Evolutionary conservation across 2,888 invertebrate genomes (phyloP), one percentile per base, ranked within the genome.

Genomic region (Mesorhabditis sp.): DNA sequence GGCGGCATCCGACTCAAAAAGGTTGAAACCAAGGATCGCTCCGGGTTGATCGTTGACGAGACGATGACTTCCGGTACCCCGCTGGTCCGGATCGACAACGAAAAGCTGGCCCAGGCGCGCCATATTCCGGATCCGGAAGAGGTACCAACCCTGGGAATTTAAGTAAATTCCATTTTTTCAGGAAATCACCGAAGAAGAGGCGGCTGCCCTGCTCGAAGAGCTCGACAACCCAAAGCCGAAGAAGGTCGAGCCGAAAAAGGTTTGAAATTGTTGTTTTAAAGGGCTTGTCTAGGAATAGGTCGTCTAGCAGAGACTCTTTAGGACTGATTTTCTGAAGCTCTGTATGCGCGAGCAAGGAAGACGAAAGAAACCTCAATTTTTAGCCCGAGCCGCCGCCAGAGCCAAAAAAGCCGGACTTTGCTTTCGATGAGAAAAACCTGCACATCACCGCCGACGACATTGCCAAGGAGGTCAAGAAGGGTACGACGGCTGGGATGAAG

Each of bases 11-110:
- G 71, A 15, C 65, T 83, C 62, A 65, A 74, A 62, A 83, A 82
- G 65, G 73, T 79, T 10, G 76, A 75, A 10, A 83, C 83, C n/a
- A 78, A 78, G 43, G 82, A 82, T 74, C 81, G 80, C 65, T 74
- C 74, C 62, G 81, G 80, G 13, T 67, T 79, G 58, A 70, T 81
- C 45, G 72, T 82, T 62, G 79, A 79, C 67, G 81, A 80, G 42
- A 78, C 79, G 64, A 71, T 78, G 75, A 50, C 58, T 13, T 50
- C 58, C 58, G 58, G 58, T 10, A 50, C 58, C n/a, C 58, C 58
- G 58, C n/a, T 50, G 58, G 58, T 50, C 0, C 7, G 58, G n/a
- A 50, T 50, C 58, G 58, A 50, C 58, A 50, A 50, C n/a, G 58
- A 50, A 50, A 50, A 50, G 58, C n/a, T 50, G 1, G 58, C 58